Percentiles rank a stretch among this genome's conserved stretches.
These are phyloP conservation scores for Acanthurus lineatus DNA, from an alignment of 2,797 vertebrate species.

Conservation along the genomic window DNA sequence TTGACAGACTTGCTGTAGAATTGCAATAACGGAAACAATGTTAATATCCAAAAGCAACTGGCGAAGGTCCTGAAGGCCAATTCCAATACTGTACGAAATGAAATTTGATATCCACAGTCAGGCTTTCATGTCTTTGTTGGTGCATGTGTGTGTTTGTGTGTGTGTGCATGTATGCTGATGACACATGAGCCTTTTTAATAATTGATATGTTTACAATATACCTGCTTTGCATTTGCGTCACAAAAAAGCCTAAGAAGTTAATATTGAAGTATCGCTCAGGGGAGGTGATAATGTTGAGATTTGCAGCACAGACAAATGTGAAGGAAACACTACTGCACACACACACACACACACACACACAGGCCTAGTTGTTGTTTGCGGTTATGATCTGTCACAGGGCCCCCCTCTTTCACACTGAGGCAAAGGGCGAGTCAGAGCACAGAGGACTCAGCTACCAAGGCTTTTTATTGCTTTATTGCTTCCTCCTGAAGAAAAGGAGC, in stretches of 20 bases:
- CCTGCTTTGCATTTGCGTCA: conserved; percentile 54
- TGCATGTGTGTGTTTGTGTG: conserved; percentile 17
- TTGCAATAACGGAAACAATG: conserved; percentile 72
- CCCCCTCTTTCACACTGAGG: conserved; percentile 59
- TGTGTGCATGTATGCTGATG: conserved; percentile 28
- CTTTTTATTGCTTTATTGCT: conserved; percentile 86
- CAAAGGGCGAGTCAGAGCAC: conserved; percentile 57
- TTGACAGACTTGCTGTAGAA: conserved; percentile 63
- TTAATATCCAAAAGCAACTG: conserved; percentile 54
- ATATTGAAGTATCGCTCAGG: conserved; percentile 36
- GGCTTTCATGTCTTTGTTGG: not conserved
- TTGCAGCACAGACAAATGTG: conserved; percentile 23
- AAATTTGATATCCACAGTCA: conserved; percentile 32
- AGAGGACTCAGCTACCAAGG: conserved; percentile 63
- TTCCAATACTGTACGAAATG: conserved; percentile 39
- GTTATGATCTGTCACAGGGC: conserved; percentile 68
- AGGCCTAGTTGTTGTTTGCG: conserved; percentile 48
- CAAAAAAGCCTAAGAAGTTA: conserved; percentile 33
- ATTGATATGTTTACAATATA: conserved; percentile 61
- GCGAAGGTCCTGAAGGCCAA: conserved; percentile 50
- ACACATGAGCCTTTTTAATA: conserved; percentile 60
- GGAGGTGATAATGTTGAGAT: conserved; percentile 37
- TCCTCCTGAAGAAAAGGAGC: conserved; percentile 80
- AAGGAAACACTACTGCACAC: conserved; percentile 14
- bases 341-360: conserved; percentile 52